Conservation (phyloP, 2,113 vertebrate genomes). For the Clinocottus analis region DNA sequence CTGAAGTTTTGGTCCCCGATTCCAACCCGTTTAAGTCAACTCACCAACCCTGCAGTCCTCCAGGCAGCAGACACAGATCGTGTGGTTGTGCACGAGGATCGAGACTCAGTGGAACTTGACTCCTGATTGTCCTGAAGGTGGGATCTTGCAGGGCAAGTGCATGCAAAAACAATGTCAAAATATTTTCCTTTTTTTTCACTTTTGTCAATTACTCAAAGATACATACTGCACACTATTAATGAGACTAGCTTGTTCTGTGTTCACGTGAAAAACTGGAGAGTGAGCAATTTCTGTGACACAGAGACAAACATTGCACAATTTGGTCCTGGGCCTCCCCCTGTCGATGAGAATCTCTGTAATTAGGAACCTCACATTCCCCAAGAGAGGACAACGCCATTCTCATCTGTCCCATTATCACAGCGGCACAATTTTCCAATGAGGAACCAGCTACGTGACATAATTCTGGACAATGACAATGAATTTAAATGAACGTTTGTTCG, state of each 20-base stretch:
- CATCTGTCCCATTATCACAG: conserved; percentile 16
- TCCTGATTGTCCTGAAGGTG: too few relatives aligned
- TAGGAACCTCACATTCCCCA: conserved; percentile 29
- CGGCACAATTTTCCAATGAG: background rate
- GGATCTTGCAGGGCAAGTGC: too few relatives aligned
- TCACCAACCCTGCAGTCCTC: conserved; percentile 83
- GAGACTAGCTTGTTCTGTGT: conserved; percentile 13
- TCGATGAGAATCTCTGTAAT: conserved; percentile 29
- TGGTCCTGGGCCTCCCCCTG: conserved; percentile 9
- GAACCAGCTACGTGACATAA: background rate
- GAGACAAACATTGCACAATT: conserved; percentile 44
- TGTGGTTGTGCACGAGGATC: conserved; percentile 53
- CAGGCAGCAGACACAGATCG: conserved; percentile 85
- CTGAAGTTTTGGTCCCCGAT: conserved; percentile 8
- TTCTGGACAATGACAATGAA: background rate
- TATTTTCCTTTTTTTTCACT: background rate
- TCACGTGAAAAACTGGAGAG: conserved; percentile 11
- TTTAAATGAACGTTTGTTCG: background rate
- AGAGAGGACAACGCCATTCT: conserved; percentile 20
- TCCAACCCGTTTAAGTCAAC: conserved; percentile 21
- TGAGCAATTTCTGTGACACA: conserved; percentile 23
- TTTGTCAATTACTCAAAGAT: background rate
- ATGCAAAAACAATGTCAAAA: background rate
- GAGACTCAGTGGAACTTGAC: background rate
- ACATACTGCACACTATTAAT: background rate